Percentiles rank a stretch among this genome's conserved stretches.
These are phyloP conservation scores for Pseudomyrmex dendroicus DNA, from an alignment of 1,140 invertebrate species.

Conservation along the genomic window DNA sequence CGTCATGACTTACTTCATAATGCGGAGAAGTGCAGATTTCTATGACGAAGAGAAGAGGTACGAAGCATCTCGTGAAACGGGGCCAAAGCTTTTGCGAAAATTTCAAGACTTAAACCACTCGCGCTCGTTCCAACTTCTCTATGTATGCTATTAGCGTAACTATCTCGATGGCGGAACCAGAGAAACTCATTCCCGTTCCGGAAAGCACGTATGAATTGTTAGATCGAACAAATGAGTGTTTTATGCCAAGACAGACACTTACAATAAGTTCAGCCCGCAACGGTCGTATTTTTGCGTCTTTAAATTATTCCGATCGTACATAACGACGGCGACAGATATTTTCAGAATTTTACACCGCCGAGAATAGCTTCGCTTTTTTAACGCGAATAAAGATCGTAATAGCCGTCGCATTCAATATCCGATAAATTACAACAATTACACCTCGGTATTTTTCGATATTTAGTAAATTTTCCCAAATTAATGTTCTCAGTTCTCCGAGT, in stretches of 20 bases:
- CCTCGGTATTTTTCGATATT: too few species aligned
- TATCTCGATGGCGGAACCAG: background rate
- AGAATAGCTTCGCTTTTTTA: too few species aligned
- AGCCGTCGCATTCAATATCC: too few species aligned
- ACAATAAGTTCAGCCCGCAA: background rate
- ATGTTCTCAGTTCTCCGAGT: too few species aligned
- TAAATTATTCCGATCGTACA: background rate
- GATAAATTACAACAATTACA: too few species aligned
- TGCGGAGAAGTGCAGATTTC: conserved; percentile 44
- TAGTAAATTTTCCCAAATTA: too few species aligned
- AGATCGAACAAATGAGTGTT: conserved; percentile 4
- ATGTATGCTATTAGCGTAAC: conserved; percentile 32
- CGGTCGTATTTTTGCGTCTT: background rate
- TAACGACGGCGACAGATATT: too few species aligned
- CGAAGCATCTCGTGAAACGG: conserved; percentile 36
- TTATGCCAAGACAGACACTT: background rate
- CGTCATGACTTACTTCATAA: conserved; percentile 8
- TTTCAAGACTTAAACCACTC: conserved; percentile 41
- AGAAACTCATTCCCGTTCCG: conserved; percentile 8
- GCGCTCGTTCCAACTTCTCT: conserved; percentile 26
- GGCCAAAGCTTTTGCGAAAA: conserved; percentile 53
- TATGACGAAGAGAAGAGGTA: conserved; percentile 42
- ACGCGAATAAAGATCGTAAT: too few species aligned
- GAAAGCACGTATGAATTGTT: background rate
- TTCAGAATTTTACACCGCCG: too few species aligned